Percentiles rank a stretch among this genome's conserved stretches.
Evolutionary conservation across 2,888 invertebrate genomes (phyloP).

Genomic region (Limnephilus rhombicus): DNA sequence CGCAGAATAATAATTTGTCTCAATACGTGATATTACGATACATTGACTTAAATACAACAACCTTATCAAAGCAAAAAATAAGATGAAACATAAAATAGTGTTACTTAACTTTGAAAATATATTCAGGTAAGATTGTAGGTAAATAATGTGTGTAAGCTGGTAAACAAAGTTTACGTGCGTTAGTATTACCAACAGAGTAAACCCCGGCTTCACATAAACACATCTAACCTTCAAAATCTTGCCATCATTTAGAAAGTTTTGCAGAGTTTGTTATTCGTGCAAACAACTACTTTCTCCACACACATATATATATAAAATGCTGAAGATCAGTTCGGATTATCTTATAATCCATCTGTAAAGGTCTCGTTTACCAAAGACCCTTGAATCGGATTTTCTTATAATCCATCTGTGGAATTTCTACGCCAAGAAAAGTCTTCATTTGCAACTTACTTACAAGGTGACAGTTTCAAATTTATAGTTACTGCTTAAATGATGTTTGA

Average conservation of each 20-base stretch:
- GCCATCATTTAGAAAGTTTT: background rate
- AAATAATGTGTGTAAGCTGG: background rate
- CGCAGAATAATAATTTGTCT: too few species aligned
- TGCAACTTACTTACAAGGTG: too few species aligned
- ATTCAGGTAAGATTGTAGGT: background rate
- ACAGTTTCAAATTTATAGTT: too few species aligned
- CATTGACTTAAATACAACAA: too few species aligned
- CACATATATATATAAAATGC: too few species aligned
- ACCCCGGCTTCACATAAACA: background rate
- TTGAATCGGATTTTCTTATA: too few species aligned
- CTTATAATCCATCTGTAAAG: too few species aligned
- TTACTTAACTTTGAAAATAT: background rate
- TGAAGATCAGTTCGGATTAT: too few species aligned
- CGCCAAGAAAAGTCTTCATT: too few species aligned
- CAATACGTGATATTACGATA: too few species aligned
- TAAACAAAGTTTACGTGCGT: background rate
- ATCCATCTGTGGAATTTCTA: too few species aligned
- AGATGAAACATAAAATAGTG: background rate
- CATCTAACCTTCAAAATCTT: background rate
- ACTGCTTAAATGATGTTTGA: background rate
- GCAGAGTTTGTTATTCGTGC: background rate
- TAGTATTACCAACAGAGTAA: background rate
- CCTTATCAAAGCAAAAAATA: background rate
- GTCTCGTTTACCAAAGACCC: too few species aligned
- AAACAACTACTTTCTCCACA: background rate